Conservation (phyloP, 2,888 invertebrate species). For the Meandrusa payeni region DNA sequence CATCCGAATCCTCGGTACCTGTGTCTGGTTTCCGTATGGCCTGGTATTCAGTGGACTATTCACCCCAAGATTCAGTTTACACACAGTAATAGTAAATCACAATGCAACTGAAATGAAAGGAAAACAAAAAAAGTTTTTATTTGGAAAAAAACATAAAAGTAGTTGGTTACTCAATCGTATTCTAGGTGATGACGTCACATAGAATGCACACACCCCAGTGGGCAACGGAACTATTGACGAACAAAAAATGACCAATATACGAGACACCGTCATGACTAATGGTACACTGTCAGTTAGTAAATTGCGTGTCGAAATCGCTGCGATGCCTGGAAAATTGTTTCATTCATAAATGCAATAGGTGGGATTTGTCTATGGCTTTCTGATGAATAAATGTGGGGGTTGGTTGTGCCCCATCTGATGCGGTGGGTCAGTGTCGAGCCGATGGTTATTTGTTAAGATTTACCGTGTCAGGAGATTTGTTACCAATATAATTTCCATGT, state of each 20-base stretch:
- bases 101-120: too few relatives aligned
- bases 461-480: slow-evolving; percentile 31
- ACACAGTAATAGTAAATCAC: too few relatives aligned
- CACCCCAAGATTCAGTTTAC: too few relatives aligned
- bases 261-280: slow-evolving; percentile 71
- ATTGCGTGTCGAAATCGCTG: slow-evolving; percentile 68
- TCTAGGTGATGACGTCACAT: slow-evolving; percentile 39
- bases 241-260: slow-evolving; percentile 72
- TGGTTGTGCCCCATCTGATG: slow-evolving; percentile 52
- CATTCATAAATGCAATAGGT: slow-evolving; percentile 70
- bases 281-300: slow-evolving; percentile 63
- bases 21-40: too few relatives aligned
- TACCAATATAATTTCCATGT: background rate
- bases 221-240: slow-evolving; percentile 48
- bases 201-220: slow-evolving; percentile 45
- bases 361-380: slow-evolving; percentile 63
- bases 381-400: slow-evolving; percentile 69
- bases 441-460: slow-evolving; percentile 48
- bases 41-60: too few relatives aligned
- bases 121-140: too few relatives aligned
- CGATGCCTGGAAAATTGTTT: slow-evolving; percentile 76
- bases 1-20: too few relatives aligned
- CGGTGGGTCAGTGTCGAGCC: slow-evolving; percentile 38
- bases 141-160: too few relatives aligned
- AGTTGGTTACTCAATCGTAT: slow-evolving; percentile 19